Base-by-base conservation (phyloP, 1,140 invertebrate genomes). In the Trinorchestia longiramus region DNA sequence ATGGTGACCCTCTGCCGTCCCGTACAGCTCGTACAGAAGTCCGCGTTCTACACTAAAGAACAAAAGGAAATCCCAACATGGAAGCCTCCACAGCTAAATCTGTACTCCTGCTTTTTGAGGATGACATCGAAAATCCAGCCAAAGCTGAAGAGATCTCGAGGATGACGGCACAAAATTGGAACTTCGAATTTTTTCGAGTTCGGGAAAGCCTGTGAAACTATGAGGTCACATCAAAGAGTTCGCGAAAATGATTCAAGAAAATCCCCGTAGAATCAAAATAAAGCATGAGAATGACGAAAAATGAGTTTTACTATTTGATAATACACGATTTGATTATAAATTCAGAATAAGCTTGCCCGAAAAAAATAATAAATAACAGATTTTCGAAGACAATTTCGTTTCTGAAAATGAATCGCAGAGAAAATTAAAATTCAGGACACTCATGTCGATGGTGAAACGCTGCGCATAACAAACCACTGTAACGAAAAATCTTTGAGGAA, bases 61-160 rank as follows among this genome's bases (percentile, higher is more conserved):
- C 28, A 28, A 28, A 3, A 77, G 62, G 62, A 3, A 11, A 19
- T 28, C 1, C 15, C 36, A 23, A 28, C 62, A 36, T 77, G 62
- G 62, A 11, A 77, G 62, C 62, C 15, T 36, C 11, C 62, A 77
- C 62, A 77, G 28, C 62, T 77, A 28, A 11, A 15, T 77, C 62
- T 77, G 62, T 36, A 3, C 62, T 36, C 28, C 62, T 77, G 62
- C 62, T 77, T 77, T 77, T 77, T 77, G 62, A 77, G 62, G 62
- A 77, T 77, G 62, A 77, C 62, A 77, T 77, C 62, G 62, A 77
- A 77, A 77, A 77, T 77, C 62, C 62, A 77, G 62, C 62, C 62
- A 77, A 77, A 77, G 62, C 62, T 36, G 11, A 3, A 36, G 15
- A 77, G 8, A 11, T 77, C 62, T 77, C 62, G 62, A 77, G 62